Conservation (phyloP, 2,797 vertebrate genomes). For the Paedocypris micromegethes region DNA sequence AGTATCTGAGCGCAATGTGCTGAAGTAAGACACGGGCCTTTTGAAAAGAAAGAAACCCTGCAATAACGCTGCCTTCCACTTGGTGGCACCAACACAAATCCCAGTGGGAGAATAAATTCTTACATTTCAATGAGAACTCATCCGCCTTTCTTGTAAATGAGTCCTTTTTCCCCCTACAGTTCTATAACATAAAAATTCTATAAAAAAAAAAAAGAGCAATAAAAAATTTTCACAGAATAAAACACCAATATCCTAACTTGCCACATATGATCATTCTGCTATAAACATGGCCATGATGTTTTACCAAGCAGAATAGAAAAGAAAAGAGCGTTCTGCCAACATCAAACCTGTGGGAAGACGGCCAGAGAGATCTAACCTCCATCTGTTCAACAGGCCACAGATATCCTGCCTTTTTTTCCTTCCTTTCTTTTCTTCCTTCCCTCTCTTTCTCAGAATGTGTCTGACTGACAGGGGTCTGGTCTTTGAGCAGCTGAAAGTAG, state of each 20-base stretch:
- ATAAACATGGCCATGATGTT: constrained; percentile 41
- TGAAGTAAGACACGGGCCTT: constrained; percentile 14
- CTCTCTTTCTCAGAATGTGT: constrained; percentile 9
- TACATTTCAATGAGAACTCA: not conserved
- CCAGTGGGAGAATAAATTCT: not conserved
- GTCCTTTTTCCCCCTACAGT: too few relatives aligned
- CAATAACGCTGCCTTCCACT: constrained; percentile 62
- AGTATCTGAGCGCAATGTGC: constrained; percentile 21
- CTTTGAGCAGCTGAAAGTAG: constrained; percentile 25
- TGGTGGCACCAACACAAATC: constrained; percentile 55
- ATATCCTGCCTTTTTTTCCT: constrained; percentile 2
- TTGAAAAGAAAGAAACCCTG: constrained; percentile 27
- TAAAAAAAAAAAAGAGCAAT: constrained; percentile 34
- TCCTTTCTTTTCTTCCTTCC: constrained; percentile 8
- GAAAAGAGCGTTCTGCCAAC: constrained; percentile 25
- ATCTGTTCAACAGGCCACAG: constrained; percentile 40
- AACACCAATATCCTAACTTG: constrained; percentile 55
- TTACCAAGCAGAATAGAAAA: constrained; percentile 18
- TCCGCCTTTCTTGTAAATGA: not conserved
- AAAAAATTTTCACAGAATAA: constrained; percentile 49
- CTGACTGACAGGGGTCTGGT: constrained; percentile 21
- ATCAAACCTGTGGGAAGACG: constrained; percentile 36
- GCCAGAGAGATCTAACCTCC: constrained; percentile 30
- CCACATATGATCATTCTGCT: constrained; percentile 55
- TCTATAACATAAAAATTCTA: too few relatives aligned